phyloP scores from a whole-genome alignment of 2,888 invertebrate species.

The Andrena haemorrhoa region DNA sequence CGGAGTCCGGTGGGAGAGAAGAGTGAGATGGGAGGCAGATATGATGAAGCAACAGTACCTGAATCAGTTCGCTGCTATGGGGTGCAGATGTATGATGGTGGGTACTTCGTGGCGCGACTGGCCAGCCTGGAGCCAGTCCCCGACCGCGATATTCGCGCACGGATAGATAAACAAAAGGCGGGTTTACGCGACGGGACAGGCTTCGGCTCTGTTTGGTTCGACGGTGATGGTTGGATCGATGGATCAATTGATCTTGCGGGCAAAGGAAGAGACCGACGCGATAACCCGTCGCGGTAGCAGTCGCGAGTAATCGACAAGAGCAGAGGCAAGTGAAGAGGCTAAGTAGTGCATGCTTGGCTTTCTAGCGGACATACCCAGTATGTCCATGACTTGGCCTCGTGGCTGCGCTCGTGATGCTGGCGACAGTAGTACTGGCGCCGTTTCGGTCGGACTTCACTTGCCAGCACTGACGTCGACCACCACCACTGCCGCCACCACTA shows the following conservation, averaged over 20 bases:
- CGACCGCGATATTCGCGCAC: not conserved
- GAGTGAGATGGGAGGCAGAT: conserved; percentile 19
- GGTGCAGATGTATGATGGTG: conserved; percentile 27
- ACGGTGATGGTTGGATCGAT: conserved; percentile 18
- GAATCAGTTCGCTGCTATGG: conserved; percentile 42
- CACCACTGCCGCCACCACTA: conserved; percentile 63
- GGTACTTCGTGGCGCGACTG: conserved; percentile 21
- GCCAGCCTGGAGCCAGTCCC: conserved; percentile 55
- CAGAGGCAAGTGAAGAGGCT: conserved; percentile 59
- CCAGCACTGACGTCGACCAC: conserved; percentile 70
- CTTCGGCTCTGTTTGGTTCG: conserved; percentile 32
- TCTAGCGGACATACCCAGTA: conserved; percentile 81
- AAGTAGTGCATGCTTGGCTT: conserved; percentile 74
- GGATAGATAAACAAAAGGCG: not conserved
- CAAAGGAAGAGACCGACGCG: not conserved
- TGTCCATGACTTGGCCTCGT: conserved; percentile 83
- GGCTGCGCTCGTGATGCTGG: conserved; percentile 84
- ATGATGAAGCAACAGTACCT: conserved; percentile 46
- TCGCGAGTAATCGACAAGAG: conserved; percentile 45
- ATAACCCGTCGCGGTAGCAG: conserved; percentile 1
- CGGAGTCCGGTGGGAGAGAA: not conserved
- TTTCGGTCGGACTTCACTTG: conserved; percentile 82
- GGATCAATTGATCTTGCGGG: not conserved
- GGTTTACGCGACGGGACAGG: conserved; percentile 43
- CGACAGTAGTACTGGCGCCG: conserved; percentile 84